A percentile compares a stretch with the other conserved stretches of the same genome.
Evolutionary conservation across 2,888 invertebrate species (phyloP).

Genomic region (Cecidostiba fungosa): DNA sequence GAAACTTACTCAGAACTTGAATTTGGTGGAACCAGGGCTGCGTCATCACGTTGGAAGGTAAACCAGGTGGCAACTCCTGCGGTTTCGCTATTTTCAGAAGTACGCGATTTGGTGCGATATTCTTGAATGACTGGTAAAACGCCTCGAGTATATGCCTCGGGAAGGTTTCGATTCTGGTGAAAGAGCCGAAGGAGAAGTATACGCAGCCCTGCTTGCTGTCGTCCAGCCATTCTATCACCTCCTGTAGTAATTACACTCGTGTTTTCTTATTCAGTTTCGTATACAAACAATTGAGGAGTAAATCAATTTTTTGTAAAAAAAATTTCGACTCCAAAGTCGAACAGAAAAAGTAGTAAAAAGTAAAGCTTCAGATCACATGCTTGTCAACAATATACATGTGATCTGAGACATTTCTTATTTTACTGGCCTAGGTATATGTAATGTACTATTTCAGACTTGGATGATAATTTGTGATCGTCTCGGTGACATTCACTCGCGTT

Average conservation of each 20-base stretch:
- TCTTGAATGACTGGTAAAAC: conserved; percentile 71
- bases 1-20: conserved; percentile 69
- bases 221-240: conserved; percentile 74
- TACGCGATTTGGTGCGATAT: conserved; percentile 74
- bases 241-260: conserved; percentile 65
- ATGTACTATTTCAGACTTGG: no score
- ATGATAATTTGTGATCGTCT: no score
- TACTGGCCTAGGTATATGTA: no score
- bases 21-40: conserved; percentile 74
- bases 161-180: conserved; percentile 75
- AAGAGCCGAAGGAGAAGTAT: conserved; percentile 76
- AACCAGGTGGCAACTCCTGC: conserved; percentile 70
- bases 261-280: background rate
- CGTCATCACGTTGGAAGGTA: conserved; percentile 75
- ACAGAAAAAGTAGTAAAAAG: no score
- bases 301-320: background rate
- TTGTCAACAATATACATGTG: no score
- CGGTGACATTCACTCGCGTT: no score
- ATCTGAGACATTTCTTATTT: no score
- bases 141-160: conserved; percentile 67
- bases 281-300: no score
- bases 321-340: no score
- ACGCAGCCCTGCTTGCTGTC: conserved; percentile 73
- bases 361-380: no score
- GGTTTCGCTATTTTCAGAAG: conserved; percentile 73